These are phyloP conservation scores for Dryococelus australis DNA, from an alignment of 2,888 invertebrate species.

Conservation along the genomic window DNA sequence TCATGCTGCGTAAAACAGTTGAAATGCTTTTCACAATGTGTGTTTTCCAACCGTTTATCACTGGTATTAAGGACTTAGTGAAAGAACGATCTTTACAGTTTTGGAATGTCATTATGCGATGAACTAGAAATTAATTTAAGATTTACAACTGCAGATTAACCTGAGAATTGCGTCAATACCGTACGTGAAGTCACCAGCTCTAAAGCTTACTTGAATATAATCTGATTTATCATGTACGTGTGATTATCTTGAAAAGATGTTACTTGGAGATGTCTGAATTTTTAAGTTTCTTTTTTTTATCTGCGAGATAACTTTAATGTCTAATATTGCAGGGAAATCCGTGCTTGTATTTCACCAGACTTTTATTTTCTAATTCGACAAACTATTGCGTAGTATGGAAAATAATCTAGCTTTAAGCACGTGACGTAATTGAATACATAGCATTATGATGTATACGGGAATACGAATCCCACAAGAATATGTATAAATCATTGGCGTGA, in stretches of 20 bases:
- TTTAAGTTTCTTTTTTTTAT: neutral
- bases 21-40: neutral
- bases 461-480: no score
- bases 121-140: neutral
- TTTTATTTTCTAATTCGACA: neutral
- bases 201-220: neutral
- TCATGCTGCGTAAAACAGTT: neutral
- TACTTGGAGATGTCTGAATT: neutral
- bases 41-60: neutral
- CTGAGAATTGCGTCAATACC: neutral
- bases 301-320: neutral
- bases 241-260: neutral
- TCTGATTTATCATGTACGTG: neutral
- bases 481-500: no score
- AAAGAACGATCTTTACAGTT: neutral
- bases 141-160: neutral
- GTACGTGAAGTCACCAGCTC: neutral
- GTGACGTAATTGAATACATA: no score
- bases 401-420: no score
- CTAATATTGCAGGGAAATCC: neutral
- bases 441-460: no score
- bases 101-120: neutral
- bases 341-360: neutral
- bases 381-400: neutral
- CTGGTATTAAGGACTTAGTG: neutral